These are phyloP conservation scores for Bombus impatiens DNA, from an alignment of 1,140 invertebrate species.

Conservation along the genomic window DNA sequence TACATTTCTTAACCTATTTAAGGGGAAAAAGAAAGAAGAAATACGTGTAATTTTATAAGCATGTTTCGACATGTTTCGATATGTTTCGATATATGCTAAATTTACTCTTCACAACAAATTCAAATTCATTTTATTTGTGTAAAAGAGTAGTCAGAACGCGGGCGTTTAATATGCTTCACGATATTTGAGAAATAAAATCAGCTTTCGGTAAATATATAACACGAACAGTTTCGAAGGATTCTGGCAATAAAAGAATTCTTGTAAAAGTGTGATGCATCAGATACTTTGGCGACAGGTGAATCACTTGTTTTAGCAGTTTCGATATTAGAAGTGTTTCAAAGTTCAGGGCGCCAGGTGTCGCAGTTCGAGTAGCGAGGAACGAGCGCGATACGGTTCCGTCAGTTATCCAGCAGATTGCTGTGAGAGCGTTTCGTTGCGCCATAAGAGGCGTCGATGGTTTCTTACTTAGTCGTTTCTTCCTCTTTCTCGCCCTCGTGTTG, in stretches of 20 bases:
- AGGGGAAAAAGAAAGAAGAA: neutral
- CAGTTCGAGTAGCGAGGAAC: conserved; percentile 34
- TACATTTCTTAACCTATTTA: too few relatives aligned
- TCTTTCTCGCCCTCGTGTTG: conserved; percentile 23
- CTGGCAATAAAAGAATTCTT: neutral
- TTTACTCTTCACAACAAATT: neutral
- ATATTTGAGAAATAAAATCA: neutral
- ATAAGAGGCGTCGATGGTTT: conserved; percentile 65
- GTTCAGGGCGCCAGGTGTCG: conserved; percentile 45
- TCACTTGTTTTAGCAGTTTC: neutral
- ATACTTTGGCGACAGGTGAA: neutral
- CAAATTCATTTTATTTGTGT: neutral
- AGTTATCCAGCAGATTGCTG: conserved; percentile 72
- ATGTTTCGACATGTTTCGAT: too few relatives aligned
- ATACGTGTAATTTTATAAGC: neutral
- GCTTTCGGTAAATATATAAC: neutral
- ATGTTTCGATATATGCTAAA: neutral
- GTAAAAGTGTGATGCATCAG: neutral
- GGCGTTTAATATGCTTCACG: neutral
- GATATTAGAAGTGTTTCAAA: conserved; percentile 30
- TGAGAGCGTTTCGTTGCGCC: conserved; percentile 69
- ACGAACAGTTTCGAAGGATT: neutral
- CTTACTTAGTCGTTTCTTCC: conserved; percentile 9
- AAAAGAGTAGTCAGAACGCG: neutral
- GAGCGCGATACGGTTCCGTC: conserved; percentile 61